Conservation (phyloP, 1,140 invertebrate genomes). For the Linepithema humile region DNA sequence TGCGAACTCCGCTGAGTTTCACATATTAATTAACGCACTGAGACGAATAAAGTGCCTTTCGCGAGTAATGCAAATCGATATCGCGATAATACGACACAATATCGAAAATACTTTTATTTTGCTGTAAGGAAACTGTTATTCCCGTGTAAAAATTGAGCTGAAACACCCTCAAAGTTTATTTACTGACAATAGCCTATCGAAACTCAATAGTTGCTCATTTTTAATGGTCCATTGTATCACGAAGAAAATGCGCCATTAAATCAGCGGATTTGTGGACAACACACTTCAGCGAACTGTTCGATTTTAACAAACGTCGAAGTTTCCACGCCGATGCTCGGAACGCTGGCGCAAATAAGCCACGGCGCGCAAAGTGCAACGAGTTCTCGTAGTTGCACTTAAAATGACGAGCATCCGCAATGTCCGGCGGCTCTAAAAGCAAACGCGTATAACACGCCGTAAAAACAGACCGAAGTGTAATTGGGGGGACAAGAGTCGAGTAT, state of each 20-base stretch:
- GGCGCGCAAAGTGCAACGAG: background rate
- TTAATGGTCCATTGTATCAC: background rate
- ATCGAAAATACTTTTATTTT: background rate
- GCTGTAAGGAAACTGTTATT: background rate
- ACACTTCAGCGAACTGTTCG: background rate
- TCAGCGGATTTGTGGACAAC: background rate
- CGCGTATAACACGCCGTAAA: constrained; percentile 33
- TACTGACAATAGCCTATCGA: background rate
- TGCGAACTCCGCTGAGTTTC: constrained; percentile 8
- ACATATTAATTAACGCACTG: constrained; percentile 16
- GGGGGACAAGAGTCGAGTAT: background rate
- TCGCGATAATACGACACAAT: background rate
- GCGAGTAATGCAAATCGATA: background rate
- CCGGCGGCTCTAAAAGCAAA: constrained; percentile 11
- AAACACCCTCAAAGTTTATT: background rate
- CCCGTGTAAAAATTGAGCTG: background rate
- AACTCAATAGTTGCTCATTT: background rate
- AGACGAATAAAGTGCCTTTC: constrained; percentile 17
- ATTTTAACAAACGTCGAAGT: constrained; percentile 21
- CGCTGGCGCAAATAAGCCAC: background rate
- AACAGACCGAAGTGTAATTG: constrained; percentile 15
- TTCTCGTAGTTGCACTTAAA: constrained; percentile 2
- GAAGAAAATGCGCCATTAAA: background rate
- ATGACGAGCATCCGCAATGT: background rate
- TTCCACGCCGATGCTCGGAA: background rate